Evolutionary conservation across 2,113 vertebrate species (phyloP).

Genomic region (Eurystomus gularis): DNA sequence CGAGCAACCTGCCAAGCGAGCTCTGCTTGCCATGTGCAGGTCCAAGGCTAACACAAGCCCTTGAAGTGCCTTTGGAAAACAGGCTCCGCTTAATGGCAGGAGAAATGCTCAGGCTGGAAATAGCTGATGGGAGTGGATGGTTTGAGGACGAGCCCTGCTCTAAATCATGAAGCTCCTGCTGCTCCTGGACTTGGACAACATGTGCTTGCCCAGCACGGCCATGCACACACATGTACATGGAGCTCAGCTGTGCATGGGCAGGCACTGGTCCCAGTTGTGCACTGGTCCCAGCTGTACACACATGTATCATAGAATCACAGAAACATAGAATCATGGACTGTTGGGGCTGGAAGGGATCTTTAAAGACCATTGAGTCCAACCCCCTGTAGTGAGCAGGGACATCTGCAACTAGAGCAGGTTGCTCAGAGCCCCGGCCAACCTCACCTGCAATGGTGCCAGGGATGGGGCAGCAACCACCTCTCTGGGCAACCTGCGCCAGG

Average conservation of each 20-base stretch:
- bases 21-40: rapidly evolving
- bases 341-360: background rate
- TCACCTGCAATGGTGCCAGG: background rate
- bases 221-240: background rate
- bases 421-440: background rate
- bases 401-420: background rate
- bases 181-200: background rate
- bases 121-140: background rate
- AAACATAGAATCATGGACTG: background rate
- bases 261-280: too few relatives aligned
- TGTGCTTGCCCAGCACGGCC: background rate
- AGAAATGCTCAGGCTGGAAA: background rate
- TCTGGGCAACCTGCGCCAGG: background rate
- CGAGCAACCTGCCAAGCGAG: rapidly evolving
- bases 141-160: background rate
- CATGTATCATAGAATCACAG: background rate
- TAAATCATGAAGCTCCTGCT: too few relatives aligned
- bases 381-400: background rate
- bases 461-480: background rate
- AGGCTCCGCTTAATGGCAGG: background rate
- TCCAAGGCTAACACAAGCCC: background rate
- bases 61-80: background rate
- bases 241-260: background rate
- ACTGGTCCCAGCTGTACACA: too few relatives aligned
- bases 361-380: background rate